phyloP scores from a whole-genome alignment of 2,113 vertebrate genomes.

The Cricetomys ansorgei region DNA sequence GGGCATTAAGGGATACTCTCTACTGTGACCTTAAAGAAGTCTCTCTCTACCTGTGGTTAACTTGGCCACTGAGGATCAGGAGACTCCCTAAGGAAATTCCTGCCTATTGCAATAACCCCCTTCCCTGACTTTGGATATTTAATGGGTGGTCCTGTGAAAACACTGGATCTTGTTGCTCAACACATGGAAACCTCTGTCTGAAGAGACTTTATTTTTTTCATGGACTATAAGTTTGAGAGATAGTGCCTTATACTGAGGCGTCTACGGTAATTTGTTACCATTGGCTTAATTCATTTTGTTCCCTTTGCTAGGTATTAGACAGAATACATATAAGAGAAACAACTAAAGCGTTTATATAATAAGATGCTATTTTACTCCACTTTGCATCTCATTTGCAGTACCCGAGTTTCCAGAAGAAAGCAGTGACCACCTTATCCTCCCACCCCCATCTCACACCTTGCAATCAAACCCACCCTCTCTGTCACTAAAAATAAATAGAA shows the following conservation, averaged over 20 bases:
- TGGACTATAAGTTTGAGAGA: not conserved
- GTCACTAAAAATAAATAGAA: slow-evolving; percentile 68
- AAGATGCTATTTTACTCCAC: not conserved
- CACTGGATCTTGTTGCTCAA: not conserved
- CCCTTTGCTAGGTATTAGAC: not conserved
- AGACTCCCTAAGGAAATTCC: not conserved
- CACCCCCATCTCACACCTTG: not conserved
- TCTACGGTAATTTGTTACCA: not conserved
- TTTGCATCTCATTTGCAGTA: slow-evolving; percentile 8
- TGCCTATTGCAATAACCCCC: not conserved
- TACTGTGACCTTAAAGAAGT: not conserved
- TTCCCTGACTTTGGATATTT: not conserved
- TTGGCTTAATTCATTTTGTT: slow-evolving; percentile 14
- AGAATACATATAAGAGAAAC: not conserved
- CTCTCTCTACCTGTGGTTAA: not conserved
- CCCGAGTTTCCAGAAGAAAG: not conserved
- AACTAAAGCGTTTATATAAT: not conserved
- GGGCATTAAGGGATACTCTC: not conserved
- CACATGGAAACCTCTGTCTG: not conserved
- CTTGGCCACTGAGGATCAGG: not conserved
- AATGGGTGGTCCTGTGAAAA: not conserved
- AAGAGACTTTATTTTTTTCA: not conserved
- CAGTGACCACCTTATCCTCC: not conserved
- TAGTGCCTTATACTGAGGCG: not conserved
- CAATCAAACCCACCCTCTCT: slow-evolving; percentile 5